These are phyloP conservation scores for Caenorhabditis wallacei DNA, from an alignment of 2,888 invertebrate species.

Conservation along the genomic window DNA sequence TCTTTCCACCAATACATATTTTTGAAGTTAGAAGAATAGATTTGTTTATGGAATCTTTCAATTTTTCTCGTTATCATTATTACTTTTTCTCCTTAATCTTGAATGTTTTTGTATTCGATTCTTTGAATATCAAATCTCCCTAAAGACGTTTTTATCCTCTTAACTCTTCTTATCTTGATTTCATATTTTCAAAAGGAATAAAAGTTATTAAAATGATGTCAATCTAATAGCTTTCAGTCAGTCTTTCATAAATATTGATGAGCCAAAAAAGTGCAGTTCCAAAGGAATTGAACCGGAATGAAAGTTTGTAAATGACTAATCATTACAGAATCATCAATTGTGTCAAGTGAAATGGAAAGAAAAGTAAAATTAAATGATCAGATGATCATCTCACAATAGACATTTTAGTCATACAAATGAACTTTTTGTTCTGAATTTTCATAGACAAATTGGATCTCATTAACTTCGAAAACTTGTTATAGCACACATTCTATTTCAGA, in stretches of 20 bases:
- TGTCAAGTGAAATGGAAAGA: conserved; percentile 21
- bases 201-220: conserved; percentile 31
- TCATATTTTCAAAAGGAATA: conserved; percentile 9
- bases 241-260: conserved; percentile 37
- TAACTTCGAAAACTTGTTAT: no score
- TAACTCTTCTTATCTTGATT: conserved; percentile 18
- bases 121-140: background rate
- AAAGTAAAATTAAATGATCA: background rate
- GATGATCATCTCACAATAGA: conserved; percentile 7
- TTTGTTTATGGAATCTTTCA: no score
- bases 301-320: conserved; percentile 11
- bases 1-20: no score
- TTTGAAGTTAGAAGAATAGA: no score
- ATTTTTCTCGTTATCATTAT: background rate
- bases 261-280: conserved; percentile 29
- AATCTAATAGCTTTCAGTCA: conserved; percentile 24
- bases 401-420: background rate
- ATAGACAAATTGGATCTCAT: no score
- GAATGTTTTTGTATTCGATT: background rate
- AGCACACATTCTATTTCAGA: no score
- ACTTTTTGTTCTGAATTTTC: background rate
- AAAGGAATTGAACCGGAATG: conserved; percentile 40
- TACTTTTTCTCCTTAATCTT: background rate
- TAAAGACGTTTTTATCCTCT: background rate
- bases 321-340: conserved; percentile 43